Conservation (phyloP, 2,113 vertebrate species). For the Oreochromis aureus region DNA sequence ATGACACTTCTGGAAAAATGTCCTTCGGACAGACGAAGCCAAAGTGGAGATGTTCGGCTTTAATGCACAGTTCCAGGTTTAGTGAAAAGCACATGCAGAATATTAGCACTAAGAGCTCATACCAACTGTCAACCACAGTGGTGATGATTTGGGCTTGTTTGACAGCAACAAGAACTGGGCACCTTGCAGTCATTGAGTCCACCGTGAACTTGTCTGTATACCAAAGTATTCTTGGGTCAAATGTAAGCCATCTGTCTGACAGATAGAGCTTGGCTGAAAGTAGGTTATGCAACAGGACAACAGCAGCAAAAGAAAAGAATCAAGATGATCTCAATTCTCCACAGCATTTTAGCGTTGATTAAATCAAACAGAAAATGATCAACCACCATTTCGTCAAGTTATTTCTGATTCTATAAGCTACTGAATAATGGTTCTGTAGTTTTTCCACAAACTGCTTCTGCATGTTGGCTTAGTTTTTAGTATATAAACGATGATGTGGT, state of each 20-base stretch:
- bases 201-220: neutral
- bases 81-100: neutral
- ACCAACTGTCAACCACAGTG: neutral
- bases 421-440: neutral
- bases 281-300: neutral
- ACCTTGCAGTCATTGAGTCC: neutral
- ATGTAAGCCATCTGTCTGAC: neutral
- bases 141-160: neutral
- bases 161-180: neutral
- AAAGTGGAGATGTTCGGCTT: neutral
- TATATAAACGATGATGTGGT: neutral
- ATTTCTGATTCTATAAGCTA: neutral
- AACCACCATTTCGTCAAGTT: neutral
- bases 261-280: neutral
- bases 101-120: neutral
- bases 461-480: neutral
- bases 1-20: neutral
- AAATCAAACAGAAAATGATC: neutral
- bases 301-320: neutral
- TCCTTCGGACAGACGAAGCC: too few species aligned
- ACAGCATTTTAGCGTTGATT: neutral
- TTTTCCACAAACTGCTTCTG: neutral
- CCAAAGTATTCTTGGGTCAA: neutral
- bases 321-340: neutral
- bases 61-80: neutral